These are phyloP conservation scores for Leptogaster cylindrica DNA, from an alignment of 2,888 invertebrate genomes.

Conservation along the genomic window DNA sequence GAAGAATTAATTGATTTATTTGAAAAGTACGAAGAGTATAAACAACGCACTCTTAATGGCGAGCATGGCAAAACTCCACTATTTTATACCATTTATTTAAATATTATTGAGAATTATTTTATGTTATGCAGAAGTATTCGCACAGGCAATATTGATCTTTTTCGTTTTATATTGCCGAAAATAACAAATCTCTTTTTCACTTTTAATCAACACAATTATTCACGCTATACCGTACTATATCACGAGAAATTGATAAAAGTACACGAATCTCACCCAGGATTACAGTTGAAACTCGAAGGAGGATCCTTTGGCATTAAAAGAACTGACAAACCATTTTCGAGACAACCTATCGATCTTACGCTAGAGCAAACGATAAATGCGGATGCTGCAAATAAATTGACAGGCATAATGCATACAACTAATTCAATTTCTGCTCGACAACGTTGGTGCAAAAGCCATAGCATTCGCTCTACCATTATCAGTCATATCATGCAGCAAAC, in stretches of 20 bases:
- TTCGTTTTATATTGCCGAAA: background rate
- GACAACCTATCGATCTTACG: too few species aligned
- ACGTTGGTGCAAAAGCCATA: too few species aligned
- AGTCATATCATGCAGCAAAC: conserved; percentile 40
- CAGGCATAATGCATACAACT: too few species aligned
- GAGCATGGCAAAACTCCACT: conserved; percentile 9
- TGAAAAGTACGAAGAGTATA: background rate
- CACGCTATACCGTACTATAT: conserved; percentile 6
- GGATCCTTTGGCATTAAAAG: conserved; percentile 54
- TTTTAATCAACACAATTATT: conserved; percentile 13
- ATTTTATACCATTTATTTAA: conserved; percentile 39
- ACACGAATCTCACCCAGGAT: conserved; percentile 6
- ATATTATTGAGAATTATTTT: conserved; percentile 40
- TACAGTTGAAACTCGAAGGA: conserved; percentile 50
- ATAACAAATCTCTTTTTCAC: conserved; percentile 4
- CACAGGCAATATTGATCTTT: background rate
- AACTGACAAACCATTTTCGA: conserved; percentile 45
- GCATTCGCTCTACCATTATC: conserved; percentile 42
- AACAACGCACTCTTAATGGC: background rate
- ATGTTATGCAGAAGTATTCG: background rate
- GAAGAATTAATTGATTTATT: background rate
- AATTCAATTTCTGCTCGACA: too few species aligned
- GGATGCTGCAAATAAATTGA: too few species aligned
- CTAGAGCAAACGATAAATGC: too few species aligned
- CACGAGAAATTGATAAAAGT: conserved; percentile 5